Percentiles rank a stretch among this genome's conserved stretches.
Conservation (phyloP, 2,888 invertebrate species). For the Pyrrhopygopsis socrates region DNA sequence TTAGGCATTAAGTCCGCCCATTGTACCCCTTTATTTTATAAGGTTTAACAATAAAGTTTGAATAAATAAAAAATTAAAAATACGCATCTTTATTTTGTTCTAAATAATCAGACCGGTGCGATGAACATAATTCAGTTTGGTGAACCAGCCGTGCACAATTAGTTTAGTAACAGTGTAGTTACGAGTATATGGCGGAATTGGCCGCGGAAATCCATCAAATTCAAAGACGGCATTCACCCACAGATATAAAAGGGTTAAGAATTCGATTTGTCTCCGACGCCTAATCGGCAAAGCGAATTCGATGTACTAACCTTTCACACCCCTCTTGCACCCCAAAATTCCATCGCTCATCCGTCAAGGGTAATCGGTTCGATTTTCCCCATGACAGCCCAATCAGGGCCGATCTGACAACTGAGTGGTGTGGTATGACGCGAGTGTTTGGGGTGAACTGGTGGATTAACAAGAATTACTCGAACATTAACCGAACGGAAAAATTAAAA, state of each 20-base stretch:
- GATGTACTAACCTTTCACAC: slow-evolving; percentile 84
- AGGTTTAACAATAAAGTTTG: no score
- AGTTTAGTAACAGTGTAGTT: background rate
- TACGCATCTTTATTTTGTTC: no score
- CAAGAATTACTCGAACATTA: slow-evolving; percentile 5
- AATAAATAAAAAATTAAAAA: no score
- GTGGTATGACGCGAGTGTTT: slow-evolving; percentile 66
- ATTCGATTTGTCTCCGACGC: slow-evolving; percentile 79
- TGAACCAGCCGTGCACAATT: background rate
- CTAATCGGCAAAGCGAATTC: slow-evolving; percentile 85
- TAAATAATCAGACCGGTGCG: no score
- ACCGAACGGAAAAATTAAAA: background rate
- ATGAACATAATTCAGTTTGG: background rate
- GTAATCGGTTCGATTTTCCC: slow-evolving; percentile 89
- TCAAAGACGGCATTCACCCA: background rate
- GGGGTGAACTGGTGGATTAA: slow-evolving; percentile 14
- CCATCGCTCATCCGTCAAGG: slow-evolving; percentile 88
- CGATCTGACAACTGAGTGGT: slow-evolving; percentile 87
- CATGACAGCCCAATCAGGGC: slow-evolving; percentile 92
- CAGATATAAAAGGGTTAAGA: slow-evolving; percentile 43
- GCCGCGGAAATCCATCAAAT: slow-evolving; percentile 29
- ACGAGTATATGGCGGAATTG: background rate
- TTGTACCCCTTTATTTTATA: no score
- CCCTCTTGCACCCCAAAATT: slow-evolving; percentile 84
- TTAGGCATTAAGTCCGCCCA: no score